These are phyloP conservation scores for Anastrepha ludens DNA, from an alignment of 1,140 invertebrate species.

Conservation along the genomic window DNA sequence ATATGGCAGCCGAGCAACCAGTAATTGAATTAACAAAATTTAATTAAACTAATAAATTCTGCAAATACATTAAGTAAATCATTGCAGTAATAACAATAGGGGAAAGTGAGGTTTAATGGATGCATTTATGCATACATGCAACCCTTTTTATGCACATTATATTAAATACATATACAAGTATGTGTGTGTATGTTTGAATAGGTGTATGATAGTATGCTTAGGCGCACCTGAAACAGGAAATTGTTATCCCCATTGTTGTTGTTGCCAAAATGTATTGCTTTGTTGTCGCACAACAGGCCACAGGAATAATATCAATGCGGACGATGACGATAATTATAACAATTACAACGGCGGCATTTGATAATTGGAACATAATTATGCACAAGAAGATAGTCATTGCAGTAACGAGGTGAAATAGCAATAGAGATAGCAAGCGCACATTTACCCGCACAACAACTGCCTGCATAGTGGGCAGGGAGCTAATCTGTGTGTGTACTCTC, in stretches of 20 bases:
- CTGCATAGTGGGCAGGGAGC: neutral
- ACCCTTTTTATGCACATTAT: neutral
- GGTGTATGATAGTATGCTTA: neutral
- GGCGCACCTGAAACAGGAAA: neutral
- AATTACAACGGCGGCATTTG: conserved; percentile 47
- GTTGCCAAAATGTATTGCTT: neutral
- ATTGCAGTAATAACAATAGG: neutral
- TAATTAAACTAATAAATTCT: conserved; percentile 52
- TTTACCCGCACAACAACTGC: neutral
- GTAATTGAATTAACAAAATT: conserved; percentile 49
- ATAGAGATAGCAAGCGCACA: neutral
- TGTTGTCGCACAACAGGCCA: conserved; percentile 2
- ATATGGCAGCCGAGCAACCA: neutral
- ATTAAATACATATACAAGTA: neutral
- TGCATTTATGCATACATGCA: neutral
- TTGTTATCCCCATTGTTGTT: conserved; percentile 6
- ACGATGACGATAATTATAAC: conserved; percentile 40
- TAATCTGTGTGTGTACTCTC: neutral
- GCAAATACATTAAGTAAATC: conserved; percentile 39
- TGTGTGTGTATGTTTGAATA: neutral
- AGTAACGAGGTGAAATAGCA: neutral
- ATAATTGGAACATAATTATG: conserved; percentile 52
- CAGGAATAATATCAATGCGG: conserved; percentile 10
- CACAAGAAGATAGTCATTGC: conserved; percentile 9
- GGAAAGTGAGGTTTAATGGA: neutral